Percentiles rank a stretch among this genome's conserved stretches.
Conservation (phyloP, 37 sponge, comb jelly and placozoan genomes). For the Agelas oroides region DNA sequence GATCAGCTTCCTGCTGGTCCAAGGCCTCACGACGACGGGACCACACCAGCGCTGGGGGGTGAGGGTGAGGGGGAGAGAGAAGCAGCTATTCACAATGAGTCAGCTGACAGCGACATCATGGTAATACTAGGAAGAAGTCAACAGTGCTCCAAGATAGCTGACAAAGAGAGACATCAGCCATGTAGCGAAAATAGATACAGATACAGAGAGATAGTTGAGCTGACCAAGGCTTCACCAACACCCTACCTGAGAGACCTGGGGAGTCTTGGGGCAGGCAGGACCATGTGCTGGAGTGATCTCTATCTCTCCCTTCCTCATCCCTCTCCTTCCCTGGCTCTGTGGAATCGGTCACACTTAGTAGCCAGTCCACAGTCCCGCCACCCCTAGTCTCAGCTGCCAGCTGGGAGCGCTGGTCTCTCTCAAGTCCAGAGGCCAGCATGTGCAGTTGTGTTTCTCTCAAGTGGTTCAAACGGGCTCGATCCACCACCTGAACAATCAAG, state of each 20-base stretch:
- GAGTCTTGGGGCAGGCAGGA: not conserved
- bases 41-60: constrained; percentile 37
- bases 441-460: constrained; percentile 6
- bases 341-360: too few relatives aligned
- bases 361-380: not conserved
- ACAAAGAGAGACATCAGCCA: too few relatives aligned
- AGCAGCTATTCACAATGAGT: too few relatives aligned
- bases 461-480: not conserved
- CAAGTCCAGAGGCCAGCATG: constrained; percentile 1
- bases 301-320: constrained; percentile 17
- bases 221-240: too few relatives aligned
- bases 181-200: too few relatives aligned
- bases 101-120: not conserved
- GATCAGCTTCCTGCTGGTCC: constrained; percentile 53
- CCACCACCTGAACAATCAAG: constrained; percentile 10
- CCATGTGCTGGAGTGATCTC: not conserved
- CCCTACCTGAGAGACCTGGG: too few relatives aligned
- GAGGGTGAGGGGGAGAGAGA: not conserved
- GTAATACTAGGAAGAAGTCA: not conserved
- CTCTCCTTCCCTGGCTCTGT: not conserved
- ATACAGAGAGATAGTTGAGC: too few relatives aligned
- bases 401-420: not conserved
- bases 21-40: constrained; percentile 46
- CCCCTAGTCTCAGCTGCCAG: not conserved
- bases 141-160: too few relatives aligned